Base-by-base conservation (phyloP, 2,888 invertebrate species). In the Lamellibrachia satsuma region DNA sequence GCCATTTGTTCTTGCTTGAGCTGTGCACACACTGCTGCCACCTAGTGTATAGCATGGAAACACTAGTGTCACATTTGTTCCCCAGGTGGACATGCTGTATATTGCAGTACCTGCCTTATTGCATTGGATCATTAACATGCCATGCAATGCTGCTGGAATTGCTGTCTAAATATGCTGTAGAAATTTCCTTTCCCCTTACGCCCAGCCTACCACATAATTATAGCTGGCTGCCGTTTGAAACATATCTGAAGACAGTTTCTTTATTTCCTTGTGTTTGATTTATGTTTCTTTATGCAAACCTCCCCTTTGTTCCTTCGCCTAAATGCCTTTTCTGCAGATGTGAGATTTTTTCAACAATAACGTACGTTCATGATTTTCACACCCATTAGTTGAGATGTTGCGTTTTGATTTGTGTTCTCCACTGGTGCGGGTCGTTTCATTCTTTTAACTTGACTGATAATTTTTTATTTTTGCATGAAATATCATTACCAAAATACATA, bases 121-220 rank as follows among this genome's bases (percentile, higher is more conserved):
- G 75, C 75, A 75, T 22, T 75, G 75, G n/a, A 75, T 22, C 22
- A 22, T 0, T 57, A 57, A 57, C 75, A 75, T 75, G n/a, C 15
- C 75, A 75, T 75, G 75, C 75, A 75, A 75, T 75, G 75, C 22
- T 75, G 75, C 75, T 75, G 75, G 75, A 22, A 75, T 75, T 75
- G 75, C 75, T 75, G 22, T 75, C 75, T 22, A 75, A 75, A 75
- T 15, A 75, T 75, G n/a, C 22, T 15, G 75, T 75, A 75, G 75
- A n/a, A n/a, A 75, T 75, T 75, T 75, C 75, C n/a, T 11, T 57
- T 57, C 8, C 6, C 22, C 75, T 75, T 75, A 15, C n/a, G n/a
- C 22, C 75, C 75, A 75, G n/a, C 75, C 75, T 75, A 75, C 75
- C 75, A 75, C 3, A 75, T 75, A 75, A 39, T 39, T 75, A 75